Percentiles rank a stretch among this genome's conserved stretches.
These are phyloP conservation scores for Drosophila affinis DNA, from an alignment of 2,888 invertebrate species.

Conservation along the genomic window DNA sequence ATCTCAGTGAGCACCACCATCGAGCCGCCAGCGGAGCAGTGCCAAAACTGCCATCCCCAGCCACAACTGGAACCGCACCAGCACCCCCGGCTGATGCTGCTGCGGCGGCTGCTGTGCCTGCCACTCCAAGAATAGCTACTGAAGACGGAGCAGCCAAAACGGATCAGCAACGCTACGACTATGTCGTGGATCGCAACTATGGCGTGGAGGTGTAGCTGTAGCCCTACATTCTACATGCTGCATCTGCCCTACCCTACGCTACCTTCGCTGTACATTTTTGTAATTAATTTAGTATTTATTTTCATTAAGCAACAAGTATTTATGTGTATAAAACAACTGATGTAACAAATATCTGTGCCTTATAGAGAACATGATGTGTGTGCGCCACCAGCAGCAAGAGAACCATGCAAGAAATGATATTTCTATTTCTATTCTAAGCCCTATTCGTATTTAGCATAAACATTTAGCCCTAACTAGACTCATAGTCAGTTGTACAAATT, in stretches of 20 bases:
- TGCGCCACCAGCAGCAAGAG: conserved; percentile 14
- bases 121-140: conserved; percentile 11
- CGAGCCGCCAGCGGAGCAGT: conserved; percentile 53
- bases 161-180: conserved; percentile 87
- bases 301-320: conserved; percentile 71
- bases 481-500: conserved; percentile 75
- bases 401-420: conserved; percentile 63
- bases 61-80: conserved; percentile 5
- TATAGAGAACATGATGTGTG: conserved; percentile 59
- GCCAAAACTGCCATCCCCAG: conserved; percentile 47
- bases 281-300: conserved; percentile 80
- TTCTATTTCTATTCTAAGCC: conserved; percentile 42
- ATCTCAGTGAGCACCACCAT: conserved; percentile 81
- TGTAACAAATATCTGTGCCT: conserved; percentile 77
- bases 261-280: conserved; percentile 70
- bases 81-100: conserved; percentile 18
- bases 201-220: conserved; percentile 90
- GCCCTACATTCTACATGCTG: conserved; percentile 1
- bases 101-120: conserved; percentile 18
- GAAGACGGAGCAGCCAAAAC: conserved; percentile 29
- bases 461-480: conserved; percentile 26
- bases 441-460: conserved; percentile 38
- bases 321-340: conserved; percentile 76
- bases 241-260: conserved; percentile 19
- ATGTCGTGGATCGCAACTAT: conserved; percentile 92